phyloP scores from a whole-genome alignment of 2,797 vertebrate species.

The Melanitta fusca region DNA sequence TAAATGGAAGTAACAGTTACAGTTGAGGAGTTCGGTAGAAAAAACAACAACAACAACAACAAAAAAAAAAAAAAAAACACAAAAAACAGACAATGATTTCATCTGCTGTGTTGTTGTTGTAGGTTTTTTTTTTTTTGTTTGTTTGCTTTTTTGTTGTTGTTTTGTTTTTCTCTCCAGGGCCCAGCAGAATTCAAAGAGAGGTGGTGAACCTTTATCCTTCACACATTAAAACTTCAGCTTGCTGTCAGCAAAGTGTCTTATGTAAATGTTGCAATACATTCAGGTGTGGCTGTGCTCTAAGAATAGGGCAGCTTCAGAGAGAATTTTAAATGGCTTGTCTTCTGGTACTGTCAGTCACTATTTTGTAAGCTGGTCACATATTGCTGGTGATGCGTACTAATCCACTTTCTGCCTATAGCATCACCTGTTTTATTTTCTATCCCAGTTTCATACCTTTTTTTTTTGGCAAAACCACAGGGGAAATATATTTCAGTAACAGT shows the following conservation, averaged over 20 bases:
- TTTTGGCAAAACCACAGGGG: conserved; percentile 53
- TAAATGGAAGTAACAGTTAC: background rate
- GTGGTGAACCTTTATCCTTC: background rate
- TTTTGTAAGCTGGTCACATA: conserved; percentile 46
- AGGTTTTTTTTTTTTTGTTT: background rate
- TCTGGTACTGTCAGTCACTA: background rate
- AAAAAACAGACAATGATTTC: background rate
- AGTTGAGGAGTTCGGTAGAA: background rate
- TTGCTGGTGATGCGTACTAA: conserved; percentile 6
- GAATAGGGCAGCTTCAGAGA: conserved; percentile 22
- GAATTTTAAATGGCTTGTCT: background rate
- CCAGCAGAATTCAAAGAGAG: background rate
- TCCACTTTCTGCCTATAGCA: conserved; percentile 35
- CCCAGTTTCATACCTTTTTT: conserved; percentile 42
- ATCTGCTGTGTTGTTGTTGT: background rate
- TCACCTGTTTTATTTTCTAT: conserved; percentile 71
- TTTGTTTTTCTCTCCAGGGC: background rate
- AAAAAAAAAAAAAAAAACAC: no score
- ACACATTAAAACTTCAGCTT: background rate
- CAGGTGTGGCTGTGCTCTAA: background rate
- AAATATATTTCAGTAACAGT: conserved; percentile 72
- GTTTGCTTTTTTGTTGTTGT: background rate
- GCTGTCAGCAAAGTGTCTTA: background rate
- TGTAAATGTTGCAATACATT: background rate
- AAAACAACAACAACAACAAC: background rate